These are phyloP conservation scores for Crocallis elinguaria DNA, from an alignment of 2,888 invertebrate genomes.

Conservation along the genomic window DNA sequence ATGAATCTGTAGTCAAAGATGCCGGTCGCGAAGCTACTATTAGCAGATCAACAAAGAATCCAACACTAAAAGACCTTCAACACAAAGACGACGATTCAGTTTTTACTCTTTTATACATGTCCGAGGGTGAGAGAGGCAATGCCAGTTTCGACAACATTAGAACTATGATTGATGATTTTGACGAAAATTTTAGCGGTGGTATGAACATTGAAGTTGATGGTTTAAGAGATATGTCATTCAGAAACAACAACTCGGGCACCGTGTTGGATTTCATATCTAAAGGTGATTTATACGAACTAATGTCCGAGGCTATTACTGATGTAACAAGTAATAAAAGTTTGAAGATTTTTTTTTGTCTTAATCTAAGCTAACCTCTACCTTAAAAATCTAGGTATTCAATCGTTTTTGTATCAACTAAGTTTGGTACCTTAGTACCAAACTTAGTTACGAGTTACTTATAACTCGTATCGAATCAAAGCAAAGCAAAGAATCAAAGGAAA, in stretches of 20 bases:
- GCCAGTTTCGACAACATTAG: constrained; percentile 23
- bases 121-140: constrained; percentile 42
- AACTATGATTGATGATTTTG: constrained; percentile 26
- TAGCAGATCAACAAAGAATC: too few species aligned
- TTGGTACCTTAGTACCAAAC: too few species aligned
- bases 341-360: neutral
- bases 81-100: constrained; percentile 40
- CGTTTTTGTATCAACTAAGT: too few species aligned
- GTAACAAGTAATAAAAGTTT: constrained; percentile 14
- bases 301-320: constrained; percentile 32
- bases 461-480: too few species aligned
- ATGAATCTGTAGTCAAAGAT: too few species aligned
- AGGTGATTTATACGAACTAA: constrained; percentile 36
- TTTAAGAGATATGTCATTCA: constrained; percentile 38
- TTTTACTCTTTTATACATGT: constrained; percentile 49
- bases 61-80: too few species aligned
- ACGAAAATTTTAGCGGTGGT: constrained; percentile 22
- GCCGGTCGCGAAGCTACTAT: too few species aligned
- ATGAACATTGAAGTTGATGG: constrained; percentile 32
- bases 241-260: constrained; percentile 24
- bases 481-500: too few species aligned
- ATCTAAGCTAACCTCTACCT: too few species aligned
- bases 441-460: too few species aligned
- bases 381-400: too few species aligned
- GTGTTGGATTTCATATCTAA: constrained; percentile 29